Conservation (phyloP, 37 sponge, comb jelly and placozoan species). For the Spongilla lacustris region DNA sequence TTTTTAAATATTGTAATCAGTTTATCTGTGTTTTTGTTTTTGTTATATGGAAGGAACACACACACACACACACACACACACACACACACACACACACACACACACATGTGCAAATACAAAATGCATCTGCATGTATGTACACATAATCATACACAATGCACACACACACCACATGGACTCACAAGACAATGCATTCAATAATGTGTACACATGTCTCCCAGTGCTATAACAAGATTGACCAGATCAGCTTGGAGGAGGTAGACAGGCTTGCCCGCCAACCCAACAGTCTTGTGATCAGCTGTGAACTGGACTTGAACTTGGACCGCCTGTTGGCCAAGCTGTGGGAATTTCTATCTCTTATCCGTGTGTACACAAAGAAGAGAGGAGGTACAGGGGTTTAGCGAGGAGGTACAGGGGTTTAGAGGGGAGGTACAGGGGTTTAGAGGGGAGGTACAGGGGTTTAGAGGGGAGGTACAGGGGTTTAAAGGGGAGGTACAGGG, state of each 20-base stretch:
- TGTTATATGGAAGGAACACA: neutral
- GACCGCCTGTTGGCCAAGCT: constrained; percentile 81
- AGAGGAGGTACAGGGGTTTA: constrained; percentile 72
- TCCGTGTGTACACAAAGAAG: constrained; percentile 96
- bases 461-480: constrained; percentile 49
- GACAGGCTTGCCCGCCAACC: constrained; percentile 90
- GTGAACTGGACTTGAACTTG: constrained; percentile 91
- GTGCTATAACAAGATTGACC: constrained; percentile 98
- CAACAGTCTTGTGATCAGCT: constrained; percentile 93
- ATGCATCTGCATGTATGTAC: too few species aligned
- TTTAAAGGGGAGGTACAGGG: too few species aligned
- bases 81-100: constrained; percentile 16
- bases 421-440: neutral
- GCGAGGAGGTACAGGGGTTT: too few species aligned
- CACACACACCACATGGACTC: neutral
- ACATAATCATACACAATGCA: too few species aligned
- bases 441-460: too few species aligned
- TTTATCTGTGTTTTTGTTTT: constrained; percentile 77
- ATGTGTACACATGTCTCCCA: too few species aligned
- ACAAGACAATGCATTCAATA: too few species aligned
- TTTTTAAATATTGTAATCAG: constrained; percentile 81
- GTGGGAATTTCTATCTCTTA: constrained; percentile 93
- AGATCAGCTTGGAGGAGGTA: constrained; percentile 95
- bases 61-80: neutral
- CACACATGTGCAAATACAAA: neutral